Conservation (phyloP, 1,140 invertebrate species). For the Drosophila fuyamai region DNA sequence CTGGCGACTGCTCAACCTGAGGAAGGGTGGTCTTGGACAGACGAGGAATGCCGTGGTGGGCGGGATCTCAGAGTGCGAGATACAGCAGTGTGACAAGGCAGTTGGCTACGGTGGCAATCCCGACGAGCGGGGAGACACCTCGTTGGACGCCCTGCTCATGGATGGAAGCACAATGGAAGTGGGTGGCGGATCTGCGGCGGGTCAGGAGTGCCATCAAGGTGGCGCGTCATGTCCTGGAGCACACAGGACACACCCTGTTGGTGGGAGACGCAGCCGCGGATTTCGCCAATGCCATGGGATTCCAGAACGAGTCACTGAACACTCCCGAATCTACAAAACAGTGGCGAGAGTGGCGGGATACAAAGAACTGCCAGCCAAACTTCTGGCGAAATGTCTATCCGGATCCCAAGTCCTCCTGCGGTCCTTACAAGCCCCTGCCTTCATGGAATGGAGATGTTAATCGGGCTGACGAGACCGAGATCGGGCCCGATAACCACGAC, state of each 20-base stretch:
- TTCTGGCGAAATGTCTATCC: slow-evolving; percentile 97
- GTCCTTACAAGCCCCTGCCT: slow-evolving; percentile 90
- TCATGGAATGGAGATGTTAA: slow-evolving; percentile 31
- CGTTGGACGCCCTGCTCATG: slow-evolving; percentile 99
- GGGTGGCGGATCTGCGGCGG: slow-evolving; percentile 92
- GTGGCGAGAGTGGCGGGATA: slow-evolving; percentile 91
- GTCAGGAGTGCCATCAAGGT: slow-evolving; percentile 96
- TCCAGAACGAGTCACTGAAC: slow-evolving; percentile 90
- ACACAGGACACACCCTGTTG: slow-evolving; percentile 95
- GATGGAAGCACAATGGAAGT: slow-evolving; percentile 94
- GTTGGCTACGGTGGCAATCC: slow-evolving; percentile 98
- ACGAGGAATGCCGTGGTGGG: slow-evolving; percentile 91
- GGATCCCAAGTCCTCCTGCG: slow-evolving; percentile 92
- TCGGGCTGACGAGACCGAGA: slow-evolving; percentile 53
- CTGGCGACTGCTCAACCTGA: slow-evolving; percentile 61
- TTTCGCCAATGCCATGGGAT: slow-evolving; percentile 94
- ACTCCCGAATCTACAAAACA: slow-evolving; percentile 90
- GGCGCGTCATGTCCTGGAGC: slow-evolving; percentile 94
- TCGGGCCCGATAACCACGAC: slow-evolving; percentile 93
- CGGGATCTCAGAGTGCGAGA: slow-evolving; percentile 94
- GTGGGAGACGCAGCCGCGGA: slow-evolving; percentile 93
- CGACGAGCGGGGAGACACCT: slow-evolving; percentile 98
- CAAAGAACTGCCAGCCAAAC: slow-evolving; percentile 96
- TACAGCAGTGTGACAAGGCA: slow-evolving; percentile 93
- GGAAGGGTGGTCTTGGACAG: slow-evolving; percentile 41